Percentiles rank a stretch among this genome's conserved stretches.
Evolutionary conservation across 1,140 invertebrate species (phyloP).

Genomic region (Platyscapa corneri): DNA sequence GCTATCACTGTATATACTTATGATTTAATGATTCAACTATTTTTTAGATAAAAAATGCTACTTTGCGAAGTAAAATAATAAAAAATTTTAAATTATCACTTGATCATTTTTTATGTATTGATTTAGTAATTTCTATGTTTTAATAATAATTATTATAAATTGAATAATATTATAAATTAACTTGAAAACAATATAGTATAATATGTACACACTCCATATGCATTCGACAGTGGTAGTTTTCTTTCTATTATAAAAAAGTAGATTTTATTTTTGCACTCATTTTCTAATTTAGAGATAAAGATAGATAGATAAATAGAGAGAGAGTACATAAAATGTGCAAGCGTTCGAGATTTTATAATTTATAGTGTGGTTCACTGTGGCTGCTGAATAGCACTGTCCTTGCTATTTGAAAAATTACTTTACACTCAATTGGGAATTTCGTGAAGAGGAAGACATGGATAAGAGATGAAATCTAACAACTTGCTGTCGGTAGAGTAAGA

Average conservation of each 20-base stretch:
- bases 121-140: too few relatives aligned
- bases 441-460: constrained; percentile 29
- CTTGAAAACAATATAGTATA: too few relatives aligned
- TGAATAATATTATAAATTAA: too few relatives aligned
- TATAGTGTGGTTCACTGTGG: not conserved
- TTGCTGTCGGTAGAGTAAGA: not conserved
- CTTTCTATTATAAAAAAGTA: not conserved
- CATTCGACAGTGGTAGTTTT: too few relatives aligned
- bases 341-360: constrained; percentile 31
- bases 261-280: constrained; percentile 12
- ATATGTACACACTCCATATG: too few relatives aligned
- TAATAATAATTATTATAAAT: too few relatives aligned
- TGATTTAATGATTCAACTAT: too few relatives aligned
- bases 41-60: too few relatives aligned
- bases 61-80: too few relatives aligned
- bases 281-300: not conserved
- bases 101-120: too few relatives aligned
- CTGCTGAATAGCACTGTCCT: constrained; percentile 34
- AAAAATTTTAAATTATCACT: too few relatives aligned
- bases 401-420: constrained; percentile 42
- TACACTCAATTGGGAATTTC: constrained; percentile 39
- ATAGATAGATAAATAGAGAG: not conserved
- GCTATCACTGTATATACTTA: too few relatives aligned
- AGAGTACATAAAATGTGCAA: not conserved
- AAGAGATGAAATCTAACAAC: constrained; percentile 36